Conservation (phyloP, 2,797 vertebrate genomes). For the Micrastur ruficollis region DNA sequence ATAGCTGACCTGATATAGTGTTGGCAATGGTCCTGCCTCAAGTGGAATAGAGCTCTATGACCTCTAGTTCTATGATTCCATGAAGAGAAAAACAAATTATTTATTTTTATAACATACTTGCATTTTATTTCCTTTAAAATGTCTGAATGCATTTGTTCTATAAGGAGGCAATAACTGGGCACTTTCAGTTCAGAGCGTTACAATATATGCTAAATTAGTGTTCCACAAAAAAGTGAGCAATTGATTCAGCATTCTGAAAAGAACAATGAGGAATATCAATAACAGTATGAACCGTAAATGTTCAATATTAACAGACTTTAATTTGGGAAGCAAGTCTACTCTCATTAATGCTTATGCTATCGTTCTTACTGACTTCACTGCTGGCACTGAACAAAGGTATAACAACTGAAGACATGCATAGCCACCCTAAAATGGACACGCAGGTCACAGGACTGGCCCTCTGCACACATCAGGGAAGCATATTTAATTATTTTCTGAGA, state of each 20-base stretch:
- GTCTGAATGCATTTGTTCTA: not conserved
- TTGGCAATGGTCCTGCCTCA: not conserved
- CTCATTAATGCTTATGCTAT: not conserved
- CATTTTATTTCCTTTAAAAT: not conserved
- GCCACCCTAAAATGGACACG: fast-evolving
- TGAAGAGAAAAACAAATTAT: not conserved
- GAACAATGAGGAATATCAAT: not conserved
- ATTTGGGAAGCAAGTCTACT: not conserved
- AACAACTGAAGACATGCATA: not conserved
- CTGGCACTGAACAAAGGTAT: not conserved
- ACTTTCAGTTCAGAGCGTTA: not conserved
- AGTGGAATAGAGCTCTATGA: not conserved
- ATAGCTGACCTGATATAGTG: not conserved
- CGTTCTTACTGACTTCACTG: not conserved
- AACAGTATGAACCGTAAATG: not conserved
- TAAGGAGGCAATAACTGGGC: not conserved
- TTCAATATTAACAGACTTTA: not conserved
- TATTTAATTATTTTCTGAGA: not conserved
- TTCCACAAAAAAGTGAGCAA: not conserved
- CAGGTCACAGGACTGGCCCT: not conserved
- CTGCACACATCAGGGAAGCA: not conserved
- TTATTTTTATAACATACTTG: not conserved
- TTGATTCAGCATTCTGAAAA: not conserved
- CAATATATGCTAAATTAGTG: not conserved
- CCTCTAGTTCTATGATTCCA: not conserved